Percentiles rank a stretch among this genome's conserved stretches.
Conservation (phyloP, 2,113 vertebrate genomes). For the Otolemur garnettii region DNA sequence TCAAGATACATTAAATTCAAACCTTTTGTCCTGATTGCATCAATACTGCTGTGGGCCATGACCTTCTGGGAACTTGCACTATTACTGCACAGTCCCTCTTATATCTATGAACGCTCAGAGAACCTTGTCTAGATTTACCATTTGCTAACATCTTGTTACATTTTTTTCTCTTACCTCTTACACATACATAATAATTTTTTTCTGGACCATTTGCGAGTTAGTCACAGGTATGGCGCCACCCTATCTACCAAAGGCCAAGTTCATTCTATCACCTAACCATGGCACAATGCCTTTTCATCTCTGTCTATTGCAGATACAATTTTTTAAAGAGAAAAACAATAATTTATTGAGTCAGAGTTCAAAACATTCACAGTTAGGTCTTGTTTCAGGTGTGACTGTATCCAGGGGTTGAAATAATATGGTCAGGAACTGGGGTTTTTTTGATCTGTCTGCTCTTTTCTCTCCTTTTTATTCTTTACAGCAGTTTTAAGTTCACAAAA, state of each 20-base stretch:
- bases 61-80: not conserved
- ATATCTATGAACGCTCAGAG: too few relatives aligned
- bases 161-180: not conserved
- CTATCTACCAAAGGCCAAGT: too few relatives aligned
- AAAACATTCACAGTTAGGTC: not conserved
- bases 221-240: not conserved
- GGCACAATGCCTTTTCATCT: not conserved
- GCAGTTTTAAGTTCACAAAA: not conserved
- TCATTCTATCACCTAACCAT: not conserved
- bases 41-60: fast-evolving
- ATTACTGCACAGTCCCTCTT: fast-evolving
- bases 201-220: not conserved
- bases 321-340: not conserved
- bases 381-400: not conserved
- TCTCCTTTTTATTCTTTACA: not conserved
- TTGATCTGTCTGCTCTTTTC: not conserved
- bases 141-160: not conserved
- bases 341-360: not conserved
- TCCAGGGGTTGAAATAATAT: not conserved
- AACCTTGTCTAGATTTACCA: too few relatives aligned
- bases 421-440: not conserved
- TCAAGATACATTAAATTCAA: not conserved
- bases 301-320: not conserved
- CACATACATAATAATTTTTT: too few relatives aligned
- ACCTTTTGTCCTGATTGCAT: not conserved